Evolutionary conservation across 2,797 vertebrate species (phyloP).

Genomic region (Acanthopagrus latus): DNA sequence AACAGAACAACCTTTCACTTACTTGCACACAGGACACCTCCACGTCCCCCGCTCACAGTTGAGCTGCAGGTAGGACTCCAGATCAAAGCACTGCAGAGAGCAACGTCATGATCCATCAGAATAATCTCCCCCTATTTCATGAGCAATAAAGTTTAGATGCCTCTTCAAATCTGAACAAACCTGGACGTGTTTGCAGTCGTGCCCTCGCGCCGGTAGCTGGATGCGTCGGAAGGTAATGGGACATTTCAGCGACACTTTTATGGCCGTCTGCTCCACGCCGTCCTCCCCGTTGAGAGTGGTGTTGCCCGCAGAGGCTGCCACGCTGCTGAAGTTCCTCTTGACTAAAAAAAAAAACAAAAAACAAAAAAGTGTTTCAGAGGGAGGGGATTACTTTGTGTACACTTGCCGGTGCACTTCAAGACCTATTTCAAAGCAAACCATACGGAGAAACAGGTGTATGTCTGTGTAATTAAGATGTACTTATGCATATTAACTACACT

Average conservation of each 20-base stretch:
- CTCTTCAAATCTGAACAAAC: conserved; percentile 72
- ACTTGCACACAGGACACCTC: conserved; percentile 99
- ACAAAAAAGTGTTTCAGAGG: conserved; percentile 18
- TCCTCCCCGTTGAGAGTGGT: conserved; percentile 96
- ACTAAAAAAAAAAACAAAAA: conserved; percentile 78
- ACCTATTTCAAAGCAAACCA: conserved; percentile 14
- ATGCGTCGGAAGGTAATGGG: conserved; percentile 98
- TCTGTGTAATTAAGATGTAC: conserved; percentile 56
- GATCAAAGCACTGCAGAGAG: conserved; percentile 92
- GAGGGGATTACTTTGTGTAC: conserved; percentile 11
- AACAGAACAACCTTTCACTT: conserved; percentile 64
- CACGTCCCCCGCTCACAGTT: conserved; percentile 99
- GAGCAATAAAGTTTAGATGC: rapidly evolving
- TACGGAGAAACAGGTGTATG: conserved; percentile 51
- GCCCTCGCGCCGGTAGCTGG: conserved; percentile 96
- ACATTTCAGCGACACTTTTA: conserved; percentile 99
- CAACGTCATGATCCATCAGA: conserved; percentile 14
- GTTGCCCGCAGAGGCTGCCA: conserved; percentile 94
- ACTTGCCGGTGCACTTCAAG: conserved; percentile 11
- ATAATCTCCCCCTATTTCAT: not conserved
- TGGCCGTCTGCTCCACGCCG: conserved; percentile 97
- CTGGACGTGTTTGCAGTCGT: conserved; percentile 99
- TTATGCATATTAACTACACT: conserved; percentile 46
- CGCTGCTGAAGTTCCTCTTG: conserved; percentile 98
- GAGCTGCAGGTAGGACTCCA: conserved; percentile 98